Base-by-base conservation (phyloP, 2,797 vertebrate genomes). In the Platyrinchus mystaceus region DNA sequence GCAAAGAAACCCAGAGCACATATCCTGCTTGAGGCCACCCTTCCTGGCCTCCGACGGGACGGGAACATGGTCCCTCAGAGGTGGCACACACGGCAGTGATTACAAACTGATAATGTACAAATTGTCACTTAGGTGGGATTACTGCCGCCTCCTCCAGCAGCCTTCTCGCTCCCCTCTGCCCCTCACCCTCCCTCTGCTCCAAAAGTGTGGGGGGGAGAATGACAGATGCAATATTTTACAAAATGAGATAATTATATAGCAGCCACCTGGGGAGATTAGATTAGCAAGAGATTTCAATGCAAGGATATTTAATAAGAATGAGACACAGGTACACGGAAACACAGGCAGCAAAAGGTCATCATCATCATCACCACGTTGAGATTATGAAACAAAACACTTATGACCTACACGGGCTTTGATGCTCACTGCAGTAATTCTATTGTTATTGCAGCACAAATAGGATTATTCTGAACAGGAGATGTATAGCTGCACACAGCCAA, bases 171-270 rank as follows among this genome's bases (percentile, higher is more conserved):
- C 74, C 64, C 62, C 37, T 77, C 81, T 81, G 75, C 82, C 76
- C 77, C 53, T 86, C 93, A 28, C 60, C 84, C 91, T 94, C 89
- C 80, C 73, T 92, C 90, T 81, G 77, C 96, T 96, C 74, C 62
- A 69, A 55, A 82, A 88, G 43, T 43, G 6, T 12, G 26, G 60
- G 41, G 28, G 75, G 43, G 81, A 87, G 82, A 94, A 83, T 96
- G 97, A 97, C 96, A 98, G 96, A 97, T 94, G 95, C 95, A 96
- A 90, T 96, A 97, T 97, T 97, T 97, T 97, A 95, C 87, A 90
- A 97, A 98, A 97, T 96, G 96, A 98, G 96, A 97, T 97, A 97
- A 98, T 98, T 97, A 97, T 84, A 96, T 4, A 70, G 97, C 89
- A 97, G 96, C 97, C 95, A 96, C 94, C 95, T 94, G 92, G 92